Base-by-base conservation (phyloP, 2,797 vertebrate species). In the Protonibea diacanthus region DNA sequence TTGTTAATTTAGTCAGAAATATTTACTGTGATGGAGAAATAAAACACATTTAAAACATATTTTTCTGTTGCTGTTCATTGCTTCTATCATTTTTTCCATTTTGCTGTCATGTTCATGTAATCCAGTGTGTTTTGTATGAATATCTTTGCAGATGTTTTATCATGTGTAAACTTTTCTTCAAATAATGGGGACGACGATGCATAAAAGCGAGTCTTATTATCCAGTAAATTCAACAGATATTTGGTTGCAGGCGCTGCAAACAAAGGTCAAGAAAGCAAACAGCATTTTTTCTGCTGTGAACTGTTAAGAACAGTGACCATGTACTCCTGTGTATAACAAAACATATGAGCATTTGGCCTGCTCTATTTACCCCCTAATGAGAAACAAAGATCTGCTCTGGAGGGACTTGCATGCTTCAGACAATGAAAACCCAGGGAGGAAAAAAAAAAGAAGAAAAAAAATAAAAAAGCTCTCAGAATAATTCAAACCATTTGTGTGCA, bases 361-460 rank as follows among this genome's bases (percentile, higher is more conserved):
- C 85, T 82, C 91, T 92, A 91, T 91, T 94, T 91, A 92, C 88
- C 88, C 88, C 90, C 85, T 93, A 94, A 94, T 94, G 91, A 92
- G 92, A 94, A 94, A 93, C 93, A 94, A 94, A 94, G 92, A 92
- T 91, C 87, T 85, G 90, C 80, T 91, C 92, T 89, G 86, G 88
- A 90, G 89, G 90, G 92, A 90, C 78, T 90, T 57, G 81, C 91
- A 90, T 89, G 92, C 90, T 88, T 91, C 86, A 93, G 89, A 92
- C 80, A 90, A 93, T 90, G 82, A 87, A 93, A 92, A 83, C 52
- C 79, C 70, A 72, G 68, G n/a, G 79, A 90, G 72, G 51, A 12
- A 23, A 33, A 27, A 63, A 6, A 33, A 73, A 58, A 27, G n/a
- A n/a, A 66, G 61, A 45, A 67, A 83, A 33, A 33, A 33, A 33